phyloP scores from a whole-genome alignment of 1,140 invertebrate genomes.

The Drosophila guanche region DNA sequence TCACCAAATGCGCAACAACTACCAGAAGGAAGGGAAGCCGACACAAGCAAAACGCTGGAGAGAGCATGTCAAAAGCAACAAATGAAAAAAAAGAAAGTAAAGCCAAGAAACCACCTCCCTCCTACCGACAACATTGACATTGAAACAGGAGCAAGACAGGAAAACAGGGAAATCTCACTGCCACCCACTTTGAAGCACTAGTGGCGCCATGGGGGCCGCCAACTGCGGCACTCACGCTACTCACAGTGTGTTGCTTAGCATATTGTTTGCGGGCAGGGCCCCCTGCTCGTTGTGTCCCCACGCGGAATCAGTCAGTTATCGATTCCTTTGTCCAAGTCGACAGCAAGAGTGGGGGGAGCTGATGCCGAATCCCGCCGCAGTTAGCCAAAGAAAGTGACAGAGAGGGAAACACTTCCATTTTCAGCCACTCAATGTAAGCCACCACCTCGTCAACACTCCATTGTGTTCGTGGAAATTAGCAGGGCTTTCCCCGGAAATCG shows the following conservation, averaged over 20 bases:
- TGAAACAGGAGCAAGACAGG: background rate
- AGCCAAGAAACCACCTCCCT: slow-evolving; percentile 9
- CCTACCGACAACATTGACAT: no score
- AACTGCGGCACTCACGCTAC: no score
- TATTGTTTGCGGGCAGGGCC: no score
- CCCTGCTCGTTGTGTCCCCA: no score
- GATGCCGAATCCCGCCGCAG: background rate
- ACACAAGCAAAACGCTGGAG: slow-evolving; percentile 5
- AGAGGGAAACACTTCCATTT: slow-evolving; percentile 2
- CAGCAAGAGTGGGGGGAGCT: background rate
- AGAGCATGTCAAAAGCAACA: background rate
- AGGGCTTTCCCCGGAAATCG: slow-evolving; percentile 4
- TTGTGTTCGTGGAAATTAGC: slow-evolving; percentile 12
- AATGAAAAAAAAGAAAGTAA: background rate
- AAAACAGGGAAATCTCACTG: no score
- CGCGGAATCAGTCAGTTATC: slow-evolving; percentile 19
- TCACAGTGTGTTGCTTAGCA: no score
- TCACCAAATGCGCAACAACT: slow-evolving; percentile 47
- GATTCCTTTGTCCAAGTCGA: slow-evolving; percentile 13
- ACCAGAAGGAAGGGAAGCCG: slow-evolving; percentile 28
- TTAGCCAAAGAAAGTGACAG: background rate
- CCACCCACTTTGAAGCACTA: slow-evolving; percentile 1
- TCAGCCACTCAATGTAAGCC: slow-evolving; percentile 14
- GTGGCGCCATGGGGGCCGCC: background rate
- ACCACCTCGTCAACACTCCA: background rate